Evolutionary conservation across 2,113 vertebrate species (phyloP).

Genomic region (Rhinogobius similis): DNA sequence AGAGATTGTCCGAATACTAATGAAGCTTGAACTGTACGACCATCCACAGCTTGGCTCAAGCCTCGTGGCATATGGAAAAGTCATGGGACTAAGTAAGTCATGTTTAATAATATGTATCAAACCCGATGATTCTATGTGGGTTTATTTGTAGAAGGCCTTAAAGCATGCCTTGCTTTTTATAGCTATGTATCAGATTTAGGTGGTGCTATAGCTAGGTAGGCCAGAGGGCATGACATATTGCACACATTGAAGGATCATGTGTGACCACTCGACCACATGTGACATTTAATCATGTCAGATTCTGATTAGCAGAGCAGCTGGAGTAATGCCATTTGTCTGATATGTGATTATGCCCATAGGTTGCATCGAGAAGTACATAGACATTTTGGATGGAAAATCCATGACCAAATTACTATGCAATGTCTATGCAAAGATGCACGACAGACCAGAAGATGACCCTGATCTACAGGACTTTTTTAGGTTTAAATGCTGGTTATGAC

Average conservation of each 20-base stretch:
- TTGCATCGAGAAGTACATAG: slow-evolving; percentile 70
- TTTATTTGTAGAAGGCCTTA: slow-evolving; percentile 14
- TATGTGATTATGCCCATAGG: slow-evolving; percentile 50
- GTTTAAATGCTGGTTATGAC: slow-evolving; percentile 75
- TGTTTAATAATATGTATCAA: not conserved
- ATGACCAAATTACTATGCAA: slow-evolving; percentile 66
- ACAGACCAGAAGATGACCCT: slow-evolving; percentile 66
- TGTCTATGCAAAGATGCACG: slow-evolving; percentile 65
- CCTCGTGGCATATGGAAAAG: slow-evolving; percentile 69
- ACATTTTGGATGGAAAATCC: slow-evolving; percentile 67
- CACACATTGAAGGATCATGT: slow-evolving; percentile 17
- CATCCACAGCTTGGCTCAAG: slow-evolving; percentile 62
- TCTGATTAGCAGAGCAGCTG: not conserved
- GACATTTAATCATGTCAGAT: not conserved
- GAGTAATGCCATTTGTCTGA: not conserved
- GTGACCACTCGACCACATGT: slow-evolving; percentile 3
- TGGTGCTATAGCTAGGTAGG: slow-evolving; percentile 16
- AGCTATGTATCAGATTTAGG: slow-evolving; percentile 27
- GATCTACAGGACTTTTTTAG: slow-evolving; percentile 74
- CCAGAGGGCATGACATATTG: slow-evolving; percentile 20
- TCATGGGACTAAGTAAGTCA: slow-evolving; percentile 73
- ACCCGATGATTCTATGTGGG: not conserved
- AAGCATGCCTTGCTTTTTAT: slow-evolving; percentile 36
- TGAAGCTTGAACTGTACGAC: slow-evolving; percentile 67
- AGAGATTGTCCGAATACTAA: slow-evolving; percentile 70